Conservation (phyloP, 2,113 vertebrate species). For the Leptodactylus fuscus region DNA sequence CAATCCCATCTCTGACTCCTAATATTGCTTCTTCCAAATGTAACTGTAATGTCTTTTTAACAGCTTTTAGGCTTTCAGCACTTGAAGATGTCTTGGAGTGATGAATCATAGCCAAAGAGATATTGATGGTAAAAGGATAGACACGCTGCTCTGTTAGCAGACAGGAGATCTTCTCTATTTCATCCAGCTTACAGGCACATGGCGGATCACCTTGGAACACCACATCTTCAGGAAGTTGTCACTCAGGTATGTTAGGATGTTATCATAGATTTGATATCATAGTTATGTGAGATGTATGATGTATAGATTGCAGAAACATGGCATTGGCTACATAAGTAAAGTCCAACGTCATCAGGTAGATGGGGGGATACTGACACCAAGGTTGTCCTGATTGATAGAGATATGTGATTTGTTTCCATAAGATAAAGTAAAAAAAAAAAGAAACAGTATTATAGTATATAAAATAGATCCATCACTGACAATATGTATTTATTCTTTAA, state of each 20-base stretch:
- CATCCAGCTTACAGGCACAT: constrained; percentile 81
- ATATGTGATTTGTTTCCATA: not conserved
- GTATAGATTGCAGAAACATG: too few species aligned
- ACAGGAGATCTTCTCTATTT: constrained; percentile 73
- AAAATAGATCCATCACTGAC: not conserved
- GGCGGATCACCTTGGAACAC: constrained; percentile 81
- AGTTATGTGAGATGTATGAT: not conserved
- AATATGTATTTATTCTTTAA: constrained; percentile 7
- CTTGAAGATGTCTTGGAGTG: constrained; percentile 83
- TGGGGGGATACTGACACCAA: too few species aligned
- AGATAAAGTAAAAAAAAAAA: not conserved
- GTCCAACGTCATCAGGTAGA: too few species aligned
- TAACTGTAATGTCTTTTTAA: not conserved
- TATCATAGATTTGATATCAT: not conserved
- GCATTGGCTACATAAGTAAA: too few species aligned
- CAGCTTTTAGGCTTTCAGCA: constrained; percentile 31
- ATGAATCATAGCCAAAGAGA: constrained; percentile 89
- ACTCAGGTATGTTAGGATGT: constrained; percentile 74
- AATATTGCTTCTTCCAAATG: not conserved
- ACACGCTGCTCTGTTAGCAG: constrained; percentile 77
- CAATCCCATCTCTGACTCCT: not conserved
- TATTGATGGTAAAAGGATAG: constrained; percentile 87
- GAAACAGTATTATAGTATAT: not conserved
- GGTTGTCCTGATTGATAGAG: not conserved
- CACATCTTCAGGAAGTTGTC: constrained; percentile 79